Percentiles rank a stretch among this genome's conserved stretches.
phyloP scores from a whole-genome alignment of 2,888 invertebrate genomes.

The Zelleria hepariella region DNA sequence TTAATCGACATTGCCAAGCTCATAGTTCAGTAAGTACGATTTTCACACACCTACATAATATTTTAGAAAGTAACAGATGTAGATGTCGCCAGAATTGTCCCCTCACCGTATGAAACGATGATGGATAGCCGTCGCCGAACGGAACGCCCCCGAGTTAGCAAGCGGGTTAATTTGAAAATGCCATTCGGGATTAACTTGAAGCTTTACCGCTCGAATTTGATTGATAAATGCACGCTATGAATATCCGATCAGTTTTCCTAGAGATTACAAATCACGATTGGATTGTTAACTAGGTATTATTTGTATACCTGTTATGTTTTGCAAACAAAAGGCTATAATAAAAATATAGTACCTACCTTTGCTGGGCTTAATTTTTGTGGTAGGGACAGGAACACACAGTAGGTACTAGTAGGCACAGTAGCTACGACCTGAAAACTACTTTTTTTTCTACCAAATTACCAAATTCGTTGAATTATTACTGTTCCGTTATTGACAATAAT shows the following conservation, averaged over 20 bases:
- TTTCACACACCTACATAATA: background rate
- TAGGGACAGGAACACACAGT: too few relatives aligned
- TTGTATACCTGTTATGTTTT: background rate
- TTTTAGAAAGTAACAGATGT: background rate
- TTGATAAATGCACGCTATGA: conserved; percentile 2
- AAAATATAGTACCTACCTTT: background rate
- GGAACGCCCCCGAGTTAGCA: background rate
- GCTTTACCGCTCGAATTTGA: background rate
- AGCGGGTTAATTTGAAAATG: conserved; percentile 11
- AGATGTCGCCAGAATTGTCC: background rate
- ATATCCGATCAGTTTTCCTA: background rate
- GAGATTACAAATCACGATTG: background rate
- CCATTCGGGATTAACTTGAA: conserved; percentile 2
- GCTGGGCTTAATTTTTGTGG: too few relatives aligned
- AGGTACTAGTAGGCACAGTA: too few relatives aligned
- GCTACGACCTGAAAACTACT: too few relatives aligned
- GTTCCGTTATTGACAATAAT: too few relatives aligned
- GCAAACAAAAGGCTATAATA: background rate
- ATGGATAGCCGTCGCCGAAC: background rate
- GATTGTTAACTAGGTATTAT: background rate
- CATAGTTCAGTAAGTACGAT: background rate
- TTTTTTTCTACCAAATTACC: too few relatives aligned
- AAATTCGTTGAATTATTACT: too few relatives aligned
- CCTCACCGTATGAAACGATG: background rate
- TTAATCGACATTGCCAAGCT: background rate